A percentile compares a stretch with the other conserved stretches of the same genome.
Conservation (phyloP, 2,888 invertebrate genomes). For the Uropetala carovei region DNA sequence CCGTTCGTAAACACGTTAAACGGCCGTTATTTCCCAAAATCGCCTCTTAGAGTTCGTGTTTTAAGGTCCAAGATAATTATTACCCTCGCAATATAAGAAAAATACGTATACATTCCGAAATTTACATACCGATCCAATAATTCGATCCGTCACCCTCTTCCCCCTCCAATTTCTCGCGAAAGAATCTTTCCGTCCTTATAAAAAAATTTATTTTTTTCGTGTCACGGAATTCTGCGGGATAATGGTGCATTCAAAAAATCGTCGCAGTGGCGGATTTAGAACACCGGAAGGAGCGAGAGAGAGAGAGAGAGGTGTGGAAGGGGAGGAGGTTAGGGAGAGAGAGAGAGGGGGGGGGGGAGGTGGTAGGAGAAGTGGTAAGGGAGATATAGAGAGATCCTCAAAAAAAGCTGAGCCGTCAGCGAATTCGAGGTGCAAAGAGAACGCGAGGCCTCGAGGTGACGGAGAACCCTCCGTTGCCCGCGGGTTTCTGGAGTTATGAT, state of each 20-base stretch:
- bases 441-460: background rate
- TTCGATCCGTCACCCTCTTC: background rate
- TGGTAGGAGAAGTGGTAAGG: no score
- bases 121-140: background rate
- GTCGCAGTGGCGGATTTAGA: constrained; percentile 22
- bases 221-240: constrained; percentile 14
- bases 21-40: no score
- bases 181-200: background rate
- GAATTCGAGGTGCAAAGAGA: background rate
- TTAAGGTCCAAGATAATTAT: background rate
- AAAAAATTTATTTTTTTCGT: background rate
- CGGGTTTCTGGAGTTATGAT: no score
- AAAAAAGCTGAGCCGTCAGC: background rate
- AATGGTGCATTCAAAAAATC: background rate
- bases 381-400: background rate
- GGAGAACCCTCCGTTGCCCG: no score
- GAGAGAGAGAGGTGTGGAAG: background rate
- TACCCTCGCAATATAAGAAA: background rate
- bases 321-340: background rate
- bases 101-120: background rate
- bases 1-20: no score
- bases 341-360: background rate
- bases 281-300: background rate
- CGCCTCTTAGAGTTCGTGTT: no score
- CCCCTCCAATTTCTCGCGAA: background rate